Evolutionary conservation across 53 echinoderm and acorn worm species (phyloP), one percentile per base, ranked within the genome.

Genomic region (Mesocentrotus franciscanus): DNA sequence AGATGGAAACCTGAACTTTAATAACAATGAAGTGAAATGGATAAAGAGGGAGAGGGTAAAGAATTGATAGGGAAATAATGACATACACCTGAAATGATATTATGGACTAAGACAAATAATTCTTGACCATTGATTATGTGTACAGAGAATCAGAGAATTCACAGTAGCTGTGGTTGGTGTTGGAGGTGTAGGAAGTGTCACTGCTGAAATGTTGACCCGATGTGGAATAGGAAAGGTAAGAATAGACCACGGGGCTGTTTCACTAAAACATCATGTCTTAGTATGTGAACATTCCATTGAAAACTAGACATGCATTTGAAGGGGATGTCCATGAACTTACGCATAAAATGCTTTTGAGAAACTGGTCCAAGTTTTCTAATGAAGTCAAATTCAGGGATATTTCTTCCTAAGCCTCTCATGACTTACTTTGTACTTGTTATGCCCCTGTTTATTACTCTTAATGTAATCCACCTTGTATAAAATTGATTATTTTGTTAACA

Each of bases 151-250:
- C 49, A 96, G 99, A 15, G 97, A 97, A 7, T 99, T 96, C 93
- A 97, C 97, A 13, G 98, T 99, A 8, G 99, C 99, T 30, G 99
- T 99, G 34, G 98, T 99, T 75, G 99, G 99, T 58, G 97, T 99
- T 71, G 99, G 99, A 55, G 99, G 99, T 18, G 99, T 99, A 2
- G 99, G 99, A 4, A 99, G 99, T 96, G 99, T 99, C 22, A 99
- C 99, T 32, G 98, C 99, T 32, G 99, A 99, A 94, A 99, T 99
- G 99, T 79, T 99, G 35, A 99, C 99, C 13, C 96, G 99, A 95
- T 99, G 99, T 96, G 99, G 99, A 20, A 96, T 99, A 16, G 99
- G 99, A 90, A 99, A 99, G 98, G 99, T 98, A 95, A 94, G 42
- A 64, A 34, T 74, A 74, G 29, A 11, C 27, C 74, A 1, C 27